These are phyloP conservation scores for Ianthella basta DNA, from an alignment of 37 sponge, comb jelly and placozoan species.

Conservation along the genomic window DNA sequence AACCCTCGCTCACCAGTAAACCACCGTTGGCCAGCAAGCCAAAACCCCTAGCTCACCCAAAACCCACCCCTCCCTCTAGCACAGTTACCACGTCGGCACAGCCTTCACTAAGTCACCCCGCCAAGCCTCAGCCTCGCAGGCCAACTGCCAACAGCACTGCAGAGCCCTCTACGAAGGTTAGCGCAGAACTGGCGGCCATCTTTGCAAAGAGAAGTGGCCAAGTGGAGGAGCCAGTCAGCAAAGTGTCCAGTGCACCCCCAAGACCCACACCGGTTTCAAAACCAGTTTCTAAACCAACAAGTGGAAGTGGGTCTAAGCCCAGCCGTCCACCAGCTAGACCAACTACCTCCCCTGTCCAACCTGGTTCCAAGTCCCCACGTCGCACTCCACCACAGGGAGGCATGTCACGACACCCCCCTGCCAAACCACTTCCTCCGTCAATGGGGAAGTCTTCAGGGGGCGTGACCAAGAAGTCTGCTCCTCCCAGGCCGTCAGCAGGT, in stretches of 20 bases:
- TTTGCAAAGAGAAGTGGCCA: not conserved
- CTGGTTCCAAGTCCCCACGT: no score
- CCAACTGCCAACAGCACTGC: no score
- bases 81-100: no score
- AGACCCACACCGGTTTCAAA: not conserved
- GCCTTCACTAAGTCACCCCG: no score
- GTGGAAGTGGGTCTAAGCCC: not conserved
- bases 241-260: not conserved
- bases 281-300: constrained; percentile 1
- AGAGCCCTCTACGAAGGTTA: not conserved
- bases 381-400: no score
- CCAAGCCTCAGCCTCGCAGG: no score
- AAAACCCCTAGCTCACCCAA: not conserved
- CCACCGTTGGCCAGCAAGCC: not conserved
- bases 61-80: no score
- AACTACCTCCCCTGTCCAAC: no score
- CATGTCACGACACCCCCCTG: not conserved
- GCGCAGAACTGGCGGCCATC: constrained; percentile 7
- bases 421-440: not conserved
- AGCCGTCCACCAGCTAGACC: not conserved
- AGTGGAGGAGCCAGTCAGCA: no score
- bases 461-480: not conserved
- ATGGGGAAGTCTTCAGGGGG: not conserved
- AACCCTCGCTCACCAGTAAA: not conserved
- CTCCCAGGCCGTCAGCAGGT: not conserved